Percentiles rank a stretch among this genome's conserved stretches.
These are phyloP conservation scores for Lophura nycthemera DNA, from an alignment of 2,113 vertebrate genomes.

Conservation along the genomic window DNA sequence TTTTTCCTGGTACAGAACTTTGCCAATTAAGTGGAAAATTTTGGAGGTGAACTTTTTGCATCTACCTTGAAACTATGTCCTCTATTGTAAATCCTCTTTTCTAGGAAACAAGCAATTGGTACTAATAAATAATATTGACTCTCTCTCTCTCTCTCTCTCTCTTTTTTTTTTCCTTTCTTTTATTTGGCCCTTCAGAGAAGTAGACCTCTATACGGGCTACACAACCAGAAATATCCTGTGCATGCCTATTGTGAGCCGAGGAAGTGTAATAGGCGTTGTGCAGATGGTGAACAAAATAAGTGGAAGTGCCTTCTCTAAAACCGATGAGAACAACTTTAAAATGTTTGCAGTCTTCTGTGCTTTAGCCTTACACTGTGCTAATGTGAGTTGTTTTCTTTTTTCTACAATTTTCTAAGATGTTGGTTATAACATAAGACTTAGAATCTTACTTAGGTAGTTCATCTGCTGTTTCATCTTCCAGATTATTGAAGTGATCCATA, in stretches of 20 bases:
- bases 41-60: not conserved
- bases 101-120: not conserved
- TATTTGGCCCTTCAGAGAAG: constrained; percentile 83
- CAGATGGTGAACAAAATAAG: constrained; percentile 99
- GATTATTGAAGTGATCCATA: not conserved
- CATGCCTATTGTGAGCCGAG: constrained; percentile 98
- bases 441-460: not conserved
- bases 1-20: not conserved
- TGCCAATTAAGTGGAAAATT: not conserved
- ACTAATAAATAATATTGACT: not conserved
- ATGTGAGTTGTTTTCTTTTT: constrained; percentile 82
- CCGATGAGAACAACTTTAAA: constrained; percentile 99
- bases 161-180: not conserved
- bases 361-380: constrained; percentile 99
- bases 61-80: not conserved
- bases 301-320: constrained; percentile 99
- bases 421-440: not conserved
- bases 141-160: not conserved
- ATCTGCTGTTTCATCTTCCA: not conserved
- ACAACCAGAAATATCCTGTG: constrained; percentile 98
- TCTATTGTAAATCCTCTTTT: not conserved
- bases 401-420: not conserved
- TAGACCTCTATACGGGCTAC: constrained; percentile 98
- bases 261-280: constrained; percentile 96
- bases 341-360: constrained; percentile 99